Percentiles rank a stretch among this genome's conserved stretches.
These are phyloP conservation scores for Drosophila ogumai DNA, from an alignment of 1,140 invertebrate species.

Conservation along the genomic window DNA sequence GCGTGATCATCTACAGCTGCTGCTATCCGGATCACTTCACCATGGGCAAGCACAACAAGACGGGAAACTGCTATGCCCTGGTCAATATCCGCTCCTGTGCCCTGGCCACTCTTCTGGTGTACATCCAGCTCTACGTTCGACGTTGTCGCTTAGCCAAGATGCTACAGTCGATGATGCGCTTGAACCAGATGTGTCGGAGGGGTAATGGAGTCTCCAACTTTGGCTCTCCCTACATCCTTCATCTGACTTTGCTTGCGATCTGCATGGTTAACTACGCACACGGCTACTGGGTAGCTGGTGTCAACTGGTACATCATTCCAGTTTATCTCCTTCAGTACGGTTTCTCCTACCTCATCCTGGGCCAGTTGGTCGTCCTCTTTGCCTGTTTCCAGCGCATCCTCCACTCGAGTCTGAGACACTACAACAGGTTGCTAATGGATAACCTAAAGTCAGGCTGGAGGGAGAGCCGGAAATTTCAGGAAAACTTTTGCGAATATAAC, in stretches of 20 bases:
- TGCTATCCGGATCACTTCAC: constrained; percentile 11
- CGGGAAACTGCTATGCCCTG: constrained; percentile 26
- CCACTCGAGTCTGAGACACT: background rate
- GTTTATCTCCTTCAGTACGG: constrained; percentile 29
- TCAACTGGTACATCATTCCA: background rate
- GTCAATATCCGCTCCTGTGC: constrained; percentile 18
- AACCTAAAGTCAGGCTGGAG: background rate
- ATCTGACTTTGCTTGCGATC: background rate
- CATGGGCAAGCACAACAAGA: constrained; percentile 27
- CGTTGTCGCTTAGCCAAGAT: constrained; percentile 19
- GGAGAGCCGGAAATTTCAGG: background rate
- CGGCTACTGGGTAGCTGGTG: constrained; percentile 15
- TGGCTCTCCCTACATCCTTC: background rate
- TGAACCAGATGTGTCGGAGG: background rate
- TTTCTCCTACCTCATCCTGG: constrained; percentile 19
- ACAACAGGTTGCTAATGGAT: background rate
- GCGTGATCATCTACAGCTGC: background rate
- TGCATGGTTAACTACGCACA: constrained; percentile 32
- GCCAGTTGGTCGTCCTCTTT: constrained; percentile 32
- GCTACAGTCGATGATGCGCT: constrained; percentile 6
- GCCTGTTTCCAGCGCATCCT: constrained; percentile 17
- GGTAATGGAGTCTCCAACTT: too few species aligned
- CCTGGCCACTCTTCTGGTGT: constrained; percentile 7
- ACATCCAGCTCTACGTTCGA: constrained; percentile 21
- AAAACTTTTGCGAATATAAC: constrained; percentile 12